A percentile compares a stretch with the other conserved stretches of the same genome.
These are phyloP conservation scores for Pollachius pollachius DNA, from an alignment of 2,113 vertebrate genomes.

Conservation along the genomic window DNA sequence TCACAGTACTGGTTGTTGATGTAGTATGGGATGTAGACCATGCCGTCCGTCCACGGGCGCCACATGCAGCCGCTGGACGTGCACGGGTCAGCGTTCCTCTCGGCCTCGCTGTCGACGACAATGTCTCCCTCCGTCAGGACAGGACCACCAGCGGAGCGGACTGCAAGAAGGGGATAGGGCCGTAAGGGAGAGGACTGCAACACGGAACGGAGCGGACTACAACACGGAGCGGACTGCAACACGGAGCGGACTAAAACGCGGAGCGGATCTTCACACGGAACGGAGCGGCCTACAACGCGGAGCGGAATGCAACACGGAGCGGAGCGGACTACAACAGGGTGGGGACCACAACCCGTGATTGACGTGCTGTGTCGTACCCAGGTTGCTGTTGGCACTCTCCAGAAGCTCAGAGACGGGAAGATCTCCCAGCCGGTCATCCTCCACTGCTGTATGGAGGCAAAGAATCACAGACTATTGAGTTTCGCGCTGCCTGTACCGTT, in stretches of 20 bases:
- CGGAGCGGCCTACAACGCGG: neutral
- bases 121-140: slow-evolving; percentile 23
- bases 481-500: too few relatives aligned
- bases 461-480: too few relatives aligned
- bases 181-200: too few relatives aligned
- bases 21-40: slow-evolving; percentile 21
- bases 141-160: neutral
- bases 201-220: neutral
- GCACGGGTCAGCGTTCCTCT: slow-evolving; percentile 36
- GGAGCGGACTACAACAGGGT: too few relatives aligned
- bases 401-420: slow-evolving; percentile 27
- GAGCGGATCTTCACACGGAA: too few relatives aligned
- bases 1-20: slow-evolving; percentile 33
- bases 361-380: neutral
- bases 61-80: slow-evolving; percentile 19
- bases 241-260: too few relatives aligned
- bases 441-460: neutral
- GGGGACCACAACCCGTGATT: too few relatives aligned
- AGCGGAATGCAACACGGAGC: too few relatives aligned
- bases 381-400: slow-evolving; percentile 36
- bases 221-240: neutral
- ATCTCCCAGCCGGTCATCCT: slow-evolving; percentile 7
- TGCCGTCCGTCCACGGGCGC: slow-evolving; percentile 12
- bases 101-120: slow-evolving; percentile 4
- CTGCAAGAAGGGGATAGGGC: neutral